A percentile compares a stretch with the other conserved stretches of the same genome.
Evolutionary conservation across 1,140 invertebrate species (phyloP).

Genomic region (Anastatus disparis): DNA sequence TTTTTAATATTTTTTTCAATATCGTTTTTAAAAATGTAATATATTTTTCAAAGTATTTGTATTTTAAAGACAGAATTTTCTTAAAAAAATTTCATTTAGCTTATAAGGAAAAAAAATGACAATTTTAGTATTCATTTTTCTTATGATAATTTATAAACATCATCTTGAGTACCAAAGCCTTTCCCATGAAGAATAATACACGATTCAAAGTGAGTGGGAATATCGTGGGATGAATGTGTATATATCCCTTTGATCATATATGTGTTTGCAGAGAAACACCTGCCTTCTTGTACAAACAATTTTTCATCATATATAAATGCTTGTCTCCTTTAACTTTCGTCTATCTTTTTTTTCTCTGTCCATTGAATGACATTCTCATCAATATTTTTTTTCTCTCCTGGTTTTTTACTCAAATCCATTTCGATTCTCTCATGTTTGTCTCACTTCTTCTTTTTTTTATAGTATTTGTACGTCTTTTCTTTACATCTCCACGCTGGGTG

Average conservation of each 20-base stretch:
- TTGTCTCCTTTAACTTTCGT: constrained; percentile 11
- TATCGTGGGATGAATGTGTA: constrained; percentile 38
- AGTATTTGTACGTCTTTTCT: neutral
- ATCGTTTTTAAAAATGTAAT: too few species aligned
- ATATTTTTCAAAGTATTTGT: too few species aligned
- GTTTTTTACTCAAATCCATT: too few species aligned
- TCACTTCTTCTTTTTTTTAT: neutral
- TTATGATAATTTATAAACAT: too few species aligned
- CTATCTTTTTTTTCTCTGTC: neutral
- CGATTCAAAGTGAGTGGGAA: constrained; percentile 16
- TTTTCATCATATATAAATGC: constrained; percentile 47
- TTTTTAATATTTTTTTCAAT: too few species aligned
- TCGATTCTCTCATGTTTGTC: too few species aligned
- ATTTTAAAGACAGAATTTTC: too few species aligned
- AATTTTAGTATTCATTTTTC: too few species aligned
- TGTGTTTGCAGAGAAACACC: constrained; percentile 47
- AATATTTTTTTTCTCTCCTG: constrained; percentile 12
- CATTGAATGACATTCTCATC: neutral
- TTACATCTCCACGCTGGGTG: too few species aligned
- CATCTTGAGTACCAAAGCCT: neutral
- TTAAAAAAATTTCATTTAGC: too few species aligned
- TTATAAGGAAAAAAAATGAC: too few species aligned
- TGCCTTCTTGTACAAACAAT: constrained; percentile 51
- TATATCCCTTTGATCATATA: constrained; percentile 27
- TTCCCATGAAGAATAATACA: constrained; percentile 19